Evolutionary conservation across 2,113 vertebrate genomes (phyloP).

Genomic region (Gila orcuttii): DNA sequence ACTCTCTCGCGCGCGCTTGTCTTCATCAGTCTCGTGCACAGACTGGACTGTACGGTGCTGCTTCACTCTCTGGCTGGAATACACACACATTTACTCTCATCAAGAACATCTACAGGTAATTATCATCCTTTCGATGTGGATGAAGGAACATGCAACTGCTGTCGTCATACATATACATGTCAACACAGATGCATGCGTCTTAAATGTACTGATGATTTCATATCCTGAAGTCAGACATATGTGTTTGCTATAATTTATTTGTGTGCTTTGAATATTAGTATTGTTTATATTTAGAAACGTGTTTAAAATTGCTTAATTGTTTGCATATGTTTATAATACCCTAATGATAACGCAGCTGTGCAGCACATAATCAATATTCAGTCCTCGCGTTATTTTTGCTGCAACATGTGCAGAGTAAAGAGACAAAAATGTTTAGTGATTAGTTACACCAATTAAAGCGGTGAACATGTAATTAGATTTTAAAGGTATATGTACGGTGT

Average conservation of each 20-base stretch:
- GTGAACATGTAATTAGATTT: too few species aligned
- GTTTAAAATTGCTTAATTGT: neutral
- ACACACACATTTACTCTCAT: neutral
- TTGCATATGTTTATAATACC: neutral
- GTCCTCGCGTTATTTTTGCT: neutral
- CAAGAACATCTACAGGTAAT: neutral
- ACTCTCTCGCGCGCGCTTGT: too few species aligned
- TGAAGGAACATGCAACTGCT: neutral
- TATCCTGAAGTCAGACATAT: neutral
- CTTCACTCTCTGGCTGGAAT: constrained; percentile 19
- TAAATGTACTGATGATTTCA: neutral
- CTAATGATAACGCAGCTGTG: neutral
- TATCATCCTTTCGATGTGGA: too few species aligned
- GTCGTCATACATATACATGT: neutral
- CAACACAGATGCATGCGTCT: neutral
- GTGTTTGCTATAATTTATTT: too few species aligned
- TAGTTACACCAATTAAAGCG: neutral
- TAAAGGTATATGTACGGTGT: too few species aligned
- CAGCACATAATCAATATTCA: neutral
- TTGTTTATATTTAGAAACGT: neutral
- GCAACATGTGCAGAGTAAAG: neutral
- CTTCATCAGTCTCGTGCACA: constrained; percentile 20
- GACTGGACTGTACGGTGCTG: neutral
- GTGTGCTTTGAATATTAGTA: neutral
- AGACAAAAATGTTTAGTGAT: neutral